Evolutionary conservation across 2,113 vertebrate genomes (phyloP).

Genomic region (Gavia stellata): DNA sequence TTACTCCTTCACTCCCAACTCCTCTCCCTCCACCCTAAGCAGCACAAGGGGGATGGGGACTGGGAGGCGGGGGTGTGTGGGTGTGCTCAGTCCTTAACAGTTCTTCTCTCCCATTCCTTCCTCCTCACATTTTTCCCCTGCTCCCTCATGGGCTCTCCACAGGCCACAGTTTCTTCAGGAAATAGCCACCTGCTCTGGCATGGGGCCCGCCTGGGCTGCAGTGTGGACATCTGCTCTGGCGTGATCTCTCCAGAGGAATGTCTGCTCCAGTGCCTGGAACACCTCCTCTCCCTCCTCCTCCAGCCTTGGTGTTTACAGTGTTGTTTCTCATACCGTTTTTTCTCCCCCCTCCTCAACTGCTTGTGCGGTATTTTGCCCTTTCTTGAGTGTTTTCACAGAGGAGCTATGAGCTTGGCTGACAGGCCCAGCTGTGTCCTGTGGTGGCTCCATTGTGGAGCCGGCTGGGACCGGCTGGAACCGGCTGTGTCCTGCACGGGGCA

Average conservation of each 20-base stretch:
- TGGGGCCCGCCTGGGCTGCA: too few species aligned
- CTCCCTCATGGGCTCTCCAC: neutral
- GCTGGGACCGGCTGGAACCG: neutral
- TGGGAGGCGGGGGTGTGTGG: neutral
- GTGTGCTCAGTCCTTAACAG: neutral
- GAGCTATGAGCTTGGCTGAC: neutral
- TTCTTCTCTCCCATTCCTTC: neutral
- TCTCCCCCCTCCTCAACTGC: neutral
- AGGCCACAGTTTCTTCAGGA: neutral
- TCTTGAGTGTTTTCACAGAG: too few species aligned
- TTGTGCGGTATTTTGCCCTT: neutral
- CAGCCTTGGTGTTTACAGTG: neutral
- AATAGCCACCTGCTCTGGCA: too few species aligned
- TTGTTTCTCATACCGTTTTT: neutral
- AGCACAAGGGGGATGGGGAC: neutral
- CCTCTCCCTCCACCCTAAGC: too few species aligned
- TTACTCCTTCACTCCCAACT: neutral
- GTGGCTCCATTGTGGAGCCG: rapidly evolving
- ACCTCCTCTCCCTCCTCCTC: neutral
- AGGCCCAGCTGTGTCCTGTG: too few species aligned
- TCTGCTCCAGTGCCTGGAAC: neutral
- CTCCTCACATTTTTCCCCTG: neutral
- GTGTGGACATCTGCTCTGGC: too few species aligned
- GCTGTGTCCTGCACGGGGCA: neutral
- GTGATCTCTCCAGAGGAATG: neutral